Conservation (phyloP, 2,113 vertebrate species). For the Thalassarche chlororhynchos region DNA sequence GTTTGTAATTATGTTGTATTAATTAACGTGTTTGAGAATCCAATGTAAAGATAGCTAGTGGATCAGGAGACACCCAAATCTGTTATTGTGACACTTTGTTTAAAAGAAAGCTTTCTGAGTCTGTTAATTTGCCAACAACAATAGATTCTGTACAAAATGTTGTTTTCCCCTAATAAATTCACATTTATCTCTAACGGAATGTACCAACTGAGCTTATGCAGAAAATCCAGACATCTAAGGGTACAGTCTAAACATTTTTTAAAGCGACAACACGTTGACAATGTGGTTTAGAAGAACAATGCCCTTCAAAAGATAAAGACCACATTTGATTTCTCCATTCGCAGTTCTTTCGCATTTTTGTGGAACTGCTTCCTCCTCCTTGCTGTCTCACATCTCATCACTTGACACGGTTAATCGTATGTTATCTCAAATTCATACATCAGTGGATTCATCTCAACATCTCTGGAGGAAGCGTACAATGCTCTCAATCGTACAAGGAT, state of each 20-base stretch:
- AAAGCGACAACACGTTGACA: neutral
- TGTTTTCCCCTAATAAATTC: neutral
- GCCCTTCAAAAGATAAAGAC: neutral
- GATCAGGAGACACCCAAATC: constrained; percentile 13
- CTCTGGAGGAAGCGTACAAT: neutral
- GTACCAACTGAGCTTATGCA: neutral
- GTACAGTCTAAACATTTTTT: neutral
- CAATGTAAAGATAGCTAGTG: neutral
- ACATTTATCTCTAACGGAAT: neutral
- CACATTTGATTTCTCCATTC: neutral
- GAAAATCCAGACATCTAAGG: neutral
- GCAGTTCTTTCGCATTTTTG: neutral
- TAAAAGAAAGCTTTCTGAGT: constrained; percentile 1
- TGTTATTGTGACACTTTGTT: neutral
- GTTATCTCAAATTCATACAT: neutral
- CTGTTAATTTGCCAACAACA: constrained; percentile 21
- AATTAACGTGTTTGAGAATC: neutral
- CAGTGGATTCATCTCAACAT: neutral
- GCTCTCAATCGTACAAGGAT: neutral
- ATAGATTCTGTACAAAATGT: neutral
- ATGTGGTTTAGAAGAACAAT: neutral
- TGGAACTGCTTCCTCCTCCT: neutral
- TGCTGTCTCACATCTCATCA: neutral
- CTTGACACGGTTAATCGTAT: neutral
- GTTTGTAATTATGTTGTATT: constrained; percentile 13